Base-by-base conservation (phyloP, 2,797 vertebrate genomes). In the Onychomys arenicola region DNA sequence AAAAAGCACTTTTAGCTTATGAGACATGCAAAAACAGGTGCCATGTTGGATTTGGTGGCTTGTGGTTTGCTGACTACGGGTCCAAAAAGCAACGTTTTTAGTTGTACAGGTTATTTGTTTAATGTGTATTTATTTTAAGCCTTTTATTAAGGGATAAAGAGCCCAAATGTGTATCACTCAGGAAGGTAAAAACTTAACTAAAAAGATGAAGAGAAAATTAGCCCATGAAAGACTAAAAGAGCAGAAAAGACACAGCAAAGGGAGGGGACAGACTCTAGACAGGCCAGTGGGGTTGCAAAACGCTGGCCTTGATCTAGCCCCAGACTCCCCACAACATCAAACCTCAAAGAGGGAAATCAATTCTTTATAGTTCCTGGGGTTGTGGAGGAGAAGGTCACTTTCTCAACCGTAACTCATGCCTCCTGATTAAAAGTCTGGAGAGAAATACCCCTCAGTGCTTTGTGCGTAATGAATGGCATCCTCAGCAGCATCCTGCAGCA, bases 71-170 rank as follows among this genome's bases (percentile, higher is more conserved):
- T 90, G 65, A 49, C 14, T 32, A 12, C 57, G 37, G 52, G 46
- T 69, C 25, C 63, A 69, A 49, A 80, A 67, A 78, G 43, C 69
- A 69, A 94, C 71, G 29, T 4, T 61, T 59, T 75, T 5, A 12
- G 8, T n/a, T 78, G 49, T 52, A 57, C 0, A 5, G 46, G 19
- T 87, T 78, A 5, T 69, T 59, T 73, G 2, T 57, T 59, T 92
- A 16, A 16, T 77, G 6, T 94, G 40, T 49, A 17, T 52, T 65
- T 87, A 29, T 90, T 67, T 95, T 84, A 87, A 71, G 43, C 17
- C 34, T 88, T 76, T 81, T 85, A 78, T 76, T 27, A 40, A 61
- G 52, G 49, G 32, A 25, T 81, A 95, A 96, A 21, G 71, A 75
- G 16, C 7, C 49, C 14, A 87, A 65, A 37, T 80, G 76, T 12